Percentiles rank a stretch among this genome's conserved stretches.
These are phyloP conservation scores for Globodera ellingtonae DNA, from an alignment of 1,140 invertebrate species.

Conservation along the genomic window DNA sequence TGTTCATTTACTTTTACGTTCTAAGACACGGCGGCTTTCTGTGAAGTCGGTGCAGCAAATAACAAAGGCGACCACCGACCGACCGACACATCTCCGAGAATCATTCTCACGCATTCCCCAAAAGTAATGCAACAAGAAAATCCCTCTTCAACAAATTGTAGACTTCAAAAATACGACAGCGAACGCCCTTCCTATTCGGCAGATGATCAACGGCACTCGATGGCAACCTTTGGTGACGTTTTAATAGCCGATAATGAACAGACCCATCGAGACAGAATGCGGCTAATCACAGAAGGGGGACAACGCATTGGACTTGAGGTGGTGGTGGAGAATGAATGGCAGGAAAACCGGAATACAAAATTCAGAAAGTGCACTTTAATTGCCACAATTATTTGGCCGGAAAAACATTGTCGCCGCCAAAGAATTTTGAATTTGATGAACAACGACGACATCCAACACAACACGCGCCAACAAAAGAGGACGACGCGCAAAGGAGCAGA, in stretches of 20 bases:
- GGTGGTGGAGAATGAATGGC: slow-evolving; percentile 20
- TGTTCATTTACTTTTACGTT: not conserved
- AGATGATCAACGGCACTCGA: not conserved
- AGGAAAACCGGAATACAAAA: not conserved
- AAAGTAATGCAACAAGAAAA: not conserved
- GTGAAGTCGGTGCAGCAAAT: too few species aligned
- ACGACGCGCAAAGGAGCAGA: not conserved
- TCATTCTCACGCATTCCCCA: not conserved
- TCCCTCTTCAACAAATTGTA: too few species aligned
- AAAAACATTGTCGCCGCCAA: not conserved
- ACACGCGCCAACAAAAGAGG: too few species aligned
- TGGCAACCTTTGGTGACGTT: too few species aligned
- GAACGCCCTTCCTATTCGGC: not conserved
- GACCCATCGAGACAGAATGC: slow-evolving; percentile 7
- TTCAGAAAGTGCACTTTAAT: not conserved
- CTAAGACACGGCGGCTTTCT: not conserved
- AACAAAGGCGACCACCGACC: too few species aligned
- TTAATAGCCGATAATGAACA: not conserved
- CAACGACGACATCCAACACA: too few species aligned
- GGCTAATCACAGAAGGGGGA: slow-evolving; percentile 2
- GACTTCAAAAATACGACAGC: not conserved
- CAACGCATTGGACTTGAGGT: not conserved
- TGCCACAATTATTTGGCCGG: not conserved
- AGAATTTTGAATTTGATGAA: too few species aligned
- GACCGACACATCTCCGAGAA: too few species aligned